phyloP scores from a whole-genome alignment of 2,113 vertebrate genomes.

The Melanerpes formicivorus region DNA sequence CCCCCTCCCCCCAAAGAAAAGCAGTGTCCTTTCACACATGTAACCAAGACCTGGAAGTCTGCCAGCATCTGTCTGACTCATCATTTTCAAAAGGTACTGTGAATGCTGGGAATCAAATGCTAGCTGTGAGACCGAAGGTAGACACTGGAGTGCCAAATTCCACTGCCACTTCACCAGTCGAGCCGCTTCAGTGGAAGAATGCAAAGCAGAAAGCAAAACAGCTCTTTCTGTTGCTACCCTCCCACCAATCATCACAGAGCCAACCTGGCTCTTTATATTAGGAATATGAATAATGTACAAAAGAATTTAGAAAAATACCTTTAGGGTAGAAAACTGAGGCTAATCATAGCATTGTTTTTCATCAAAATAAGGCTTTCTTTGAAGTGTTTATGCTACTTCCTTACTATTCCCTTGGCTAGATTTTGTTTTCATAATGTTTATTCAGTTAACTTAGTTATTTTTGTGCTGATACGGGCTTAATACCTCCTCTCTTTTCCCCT shows the following conservation, averaged over 20 bases:
- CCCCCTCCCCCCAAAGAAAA: background rate
- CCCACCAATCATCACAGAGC: conserved; percentile 30
- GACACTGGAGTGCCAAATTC: conserved; percentile 37
- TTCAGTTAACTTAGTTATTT: conserved; percentile 67
- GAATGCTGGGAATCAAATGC: conserved; percentile 53
- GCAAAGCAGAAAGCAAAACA: conserved; percentile 48
- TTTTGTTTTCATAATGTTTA: conserved; percentile 77
- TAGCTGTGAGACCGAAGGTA: conserved; percentile 47
- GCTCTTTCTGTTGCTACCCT: conserved; percentile 17
- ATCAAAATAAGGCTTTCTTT: conserved; percentile 67
- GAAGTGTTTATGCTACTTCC: conserved; percentile 75
- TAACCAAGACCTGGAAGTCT: conserved; percentile 26
- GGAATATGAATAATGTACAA: conserved; percentile 73
- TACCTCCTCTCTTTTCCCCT: background rate
- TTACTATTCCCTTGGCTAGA: conserved; percentile 68
- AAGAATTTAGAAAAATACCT: conserved; percentile 70
- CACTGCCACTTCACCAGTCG: background rate
- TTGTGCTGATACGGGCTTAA: conserved; percentile 48
- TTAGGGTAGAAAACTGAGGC: conserved; percentile 68
- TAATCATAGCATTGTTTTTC: conserved; percentile 69
- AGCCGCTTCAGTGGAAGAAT: conserved; percentile 38
- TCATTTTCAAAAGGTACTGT: conserved; percentile 52
- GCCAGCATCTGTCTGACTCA: conserved; percentile 40
- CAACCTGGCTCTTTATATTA: conserved; percentile 44
- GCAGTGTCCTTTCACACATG: conserved; percentile 9